A percentile compares a stretch with the other conserved stretches of the same genome.
phyloP scores from a whole-genome alignment of 2,888 invertebrate genomes.

The Spisula subtruncata region DNA sequence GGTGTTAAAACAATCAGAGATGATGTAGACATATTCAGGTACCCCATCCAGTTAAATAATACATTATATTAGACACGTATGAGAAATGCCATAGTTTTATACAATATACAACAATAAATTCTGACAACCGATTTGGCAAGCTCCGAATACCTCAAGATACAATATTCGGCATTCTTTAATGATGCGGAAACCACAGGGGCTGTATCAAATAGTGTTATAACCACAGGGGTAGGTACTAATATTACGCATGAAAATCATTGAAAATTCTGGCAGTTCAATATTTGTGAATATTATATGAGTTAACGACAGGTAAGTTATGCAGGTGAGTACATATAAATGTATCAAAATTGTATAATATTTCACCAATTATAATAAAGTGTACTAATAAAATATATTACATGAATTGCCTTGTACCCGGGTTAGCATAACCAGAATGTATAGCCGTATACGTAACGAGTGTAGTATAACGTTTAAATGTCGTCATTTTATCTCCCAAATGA shows the following conservation, averaged over 20 bases:
- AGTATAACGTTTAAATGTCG: no score
- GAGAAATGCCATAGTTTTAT: not conserved
- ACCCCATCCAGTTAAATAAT: constrained; percentile 13
- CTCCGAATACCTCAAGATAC: not conserved
- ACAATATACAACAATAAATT: not conserved
- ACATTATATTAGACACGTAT: not conserved
- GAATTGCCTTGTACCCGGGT: no score
- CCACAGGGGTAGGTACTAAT: no score
- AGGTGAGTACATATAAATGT: not conserved
- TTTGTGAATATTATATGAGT: not conserved
- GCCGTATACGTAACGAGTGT: no score
- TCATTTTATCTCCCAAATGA: no score
- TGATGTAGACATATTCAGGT: not conserved
- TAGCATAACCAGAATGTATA: not conserved
- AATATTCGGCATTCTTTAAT: not conserved
- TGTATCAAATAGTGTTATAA: not conserved
- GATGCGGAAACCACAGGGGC: not conserved
- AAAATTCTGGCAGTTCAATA: not conserved
- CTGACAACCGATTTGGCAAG: not conserved
- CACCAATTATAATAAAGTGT: not conserved
- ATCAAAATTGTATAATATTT: not conserved
- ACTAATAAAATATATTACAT: no score
- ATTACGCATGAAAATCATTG: not conserved
- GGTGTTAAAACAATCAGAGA: not conserved
- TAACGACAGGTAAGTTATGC: not conserved